Percentiles rank a stretch among this genome's conserved stretches.
phyloP scores from a whole-genome alignment of 1,140 invertebrate genomes.

The Temnothorax nylanderi region DNA sequence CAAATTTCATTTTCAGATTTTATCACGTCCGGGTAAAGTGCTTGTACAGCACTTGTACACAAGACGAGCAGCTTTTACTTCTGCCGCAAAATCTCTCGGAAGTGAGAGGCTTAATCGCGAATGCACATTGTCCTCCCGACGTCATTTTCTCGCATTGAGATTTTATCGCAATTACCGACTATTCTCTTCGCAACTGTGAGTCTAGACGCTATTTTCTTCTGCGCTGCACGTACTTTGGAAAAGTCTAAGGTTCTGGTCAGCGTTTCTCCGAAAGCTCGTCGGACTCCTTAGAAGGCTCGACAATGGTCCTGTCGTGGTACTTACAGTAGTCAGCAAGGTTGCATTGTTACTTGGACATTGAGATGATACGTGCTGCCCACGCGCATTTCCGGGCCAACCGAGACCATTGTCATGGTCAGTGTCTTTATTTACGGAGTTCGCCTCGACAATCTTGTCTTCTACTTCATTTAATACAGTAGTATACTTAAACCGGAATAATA shows the following conservation, averaged over 20 bases:
- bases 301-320: slow-evolving; percentile 37
- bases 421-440: background rate
- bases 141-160: slow-evolving; percentile 8
- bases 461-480: background rate
- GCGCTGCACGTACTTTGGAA: slow-evolving; percentile 42
- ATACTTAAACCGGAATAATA: background rate
- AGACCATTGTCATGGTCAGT: slow-evolving; percentile 13
- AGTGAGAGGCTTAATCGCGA: background rate
- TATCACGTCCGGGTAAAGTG: background rate
- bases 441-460: background rate
- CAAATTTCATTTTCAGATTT: slow-evolving; percentile 15
- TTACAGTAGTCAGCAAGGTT: slow-evolving; percentile 44
- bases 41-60: background rate
- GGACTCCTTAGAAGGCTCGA: slow-evolving; percentile 34
- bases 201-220: background rate
- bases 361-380: slow-evolving; percentile 19
- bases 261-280: slow-evolving; percentile 62
- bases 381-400: background rate
- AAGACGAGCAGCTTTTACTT: background rate
- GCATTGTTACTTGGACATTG: slow-evolving; percentile 37
- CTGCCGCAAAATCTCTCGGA: background rate
- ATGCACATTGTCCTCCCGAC: background rate
- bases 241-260: slow-evolving; percentile 47
- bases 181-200: slow-evolving; percentile 45
- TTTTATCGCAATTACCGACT: slow-evolving; percentile 46